Conservation (phyloP, 1,140 invertebrate species). For the Lordiphosa clarofinis region DNA sequence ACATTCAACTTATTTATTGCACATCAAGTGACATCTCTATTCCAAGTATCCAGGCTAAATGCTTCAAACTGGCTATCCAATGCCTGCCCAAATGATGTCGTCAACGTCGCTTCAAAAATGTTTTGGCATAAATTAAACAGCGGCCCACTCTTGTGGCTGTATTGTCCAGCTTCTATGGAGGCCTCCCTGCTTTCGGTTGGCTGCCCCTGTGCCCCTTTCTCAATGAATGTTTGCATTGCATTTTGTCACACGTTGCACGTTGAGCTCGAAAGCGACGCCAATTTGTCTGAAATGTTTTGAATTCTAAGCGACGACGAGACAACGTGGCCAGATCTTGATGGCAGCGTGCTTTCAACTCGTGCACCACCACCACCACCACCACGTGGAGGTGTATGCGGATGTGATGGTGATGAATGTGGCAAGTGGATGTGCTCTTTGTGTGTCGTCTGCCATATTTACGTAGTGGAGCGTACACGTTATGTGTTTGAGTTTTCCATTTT, state of each 20-base stretch:
- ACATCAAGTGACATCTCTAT: constrained; percentile 69
- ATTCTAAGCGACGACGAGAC: constrained; percentile 53
- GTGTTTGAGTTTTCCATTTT: constrained; percentile 59
- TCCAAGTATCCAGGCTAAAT: constrained; percentile 30
- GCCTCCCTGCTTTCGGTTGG: background rate
- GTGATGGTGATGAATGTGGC: constrained; percentile 35
- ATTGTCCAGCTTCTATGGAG: constrained; percentile 46
- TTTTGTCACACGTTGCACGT: constrained; percentile 67
- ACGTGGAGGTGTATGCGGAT: constrained; percentile 19
- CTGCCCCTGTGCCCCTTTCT: constrained; percentile 1
- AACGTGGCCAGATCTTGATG: constrained; percentile 1
- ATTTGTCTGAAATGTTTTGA: constrained; percentile 77
- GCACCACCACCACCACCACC: too few relatives aligned
- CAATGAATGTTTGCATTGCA: constrained; percentile 60
- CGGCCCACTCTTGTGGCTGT: constrained; percentile 38
- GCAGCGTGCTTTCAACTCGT: too few relatives aligned
- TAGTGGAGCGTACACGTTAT: constrained; percentile 34
- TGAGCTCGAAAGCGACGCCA: constrained; percentile 68
- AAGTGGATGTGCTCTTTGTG: constrained; percentile 38
- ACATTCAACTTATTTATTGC: constrained; percentile 65
- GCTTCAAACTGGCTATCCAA: constrained; percentile 10
- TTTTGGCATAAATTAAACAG: constrained; percentile 75
- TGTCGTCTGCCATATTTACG: constrained; percentile 51
- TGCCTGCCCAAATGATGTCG: constrained; percentile 58
- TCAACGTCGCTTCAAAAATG: constrained; percentile 69